Percentiles rank a stretch among this genome's conserved stretches.
Conservation (phyloP, 2,113 vertebrate species). For the Lichenostomus cassidix region DNA sequence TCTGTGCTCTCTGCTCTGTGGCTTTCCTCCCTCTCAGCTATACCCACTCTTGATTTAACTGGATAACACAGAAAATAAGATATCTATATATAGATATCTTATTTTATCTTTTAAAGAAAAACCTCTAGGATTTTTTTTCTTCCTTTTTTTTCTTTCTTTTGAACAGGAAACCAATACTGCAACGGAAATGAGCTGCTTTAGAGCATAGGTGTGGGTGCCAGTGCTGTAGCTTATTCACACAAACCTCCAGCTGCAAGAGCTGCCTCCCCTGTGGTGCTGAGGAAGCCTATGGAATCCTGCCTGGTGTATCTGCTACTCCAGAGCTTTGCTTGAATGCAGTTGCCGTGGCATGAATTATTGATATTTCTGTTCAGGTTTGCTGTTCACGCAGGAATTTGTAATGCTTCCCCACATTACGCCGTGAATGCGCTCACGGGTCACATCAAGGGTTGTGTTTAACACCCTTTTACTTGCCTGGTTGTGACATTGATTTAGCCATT, state of each 20-base stretch:
- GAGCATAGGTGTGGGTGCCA: neutral
- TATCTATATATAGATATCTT: too few relatives aligned
- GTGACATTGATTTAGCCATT: neutral
- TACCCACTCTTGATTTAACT: neutral
- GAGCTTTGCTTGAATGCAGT: constrained; percentile 27
- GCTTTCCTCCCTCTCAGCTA: neutral
- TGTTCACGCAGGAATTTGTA: neutral
- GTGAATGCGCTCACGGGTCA: neutral
- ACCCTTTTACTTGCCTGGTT: neutral
- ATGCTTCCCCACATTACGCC: neutral
- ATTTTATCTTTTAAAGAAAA: neutral
- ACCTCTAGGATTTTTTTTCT: neutral
- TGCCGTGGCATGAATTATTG: constrained; percentile 55
- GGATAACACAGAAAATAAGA: neutral
- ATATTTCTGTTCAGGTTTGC: constrained; percentile 32
- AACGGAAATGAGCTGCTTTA: neutral
- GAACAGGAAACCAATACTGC: constrained; percentile 21
- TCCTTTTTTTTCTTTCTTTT: neutral
- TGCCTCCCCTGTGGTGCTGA: neutral
- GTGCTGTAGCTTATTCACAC: neutral
- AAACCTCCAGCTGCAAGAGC: neutral
- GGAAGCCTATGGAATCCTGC: neutral
- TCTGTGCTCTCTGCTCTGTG: neutral
- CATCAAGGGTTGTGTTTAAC: neutral
- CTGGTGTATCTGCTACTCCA: neutral